A percentile compares a stretch with the other conserved stretches of the same genome.
These are phyloP conservation scores for Campoletis sonorensis DNA, from an alignment of 1,140 invertebrate genomes.

Conservation along the genomic window DNA sequence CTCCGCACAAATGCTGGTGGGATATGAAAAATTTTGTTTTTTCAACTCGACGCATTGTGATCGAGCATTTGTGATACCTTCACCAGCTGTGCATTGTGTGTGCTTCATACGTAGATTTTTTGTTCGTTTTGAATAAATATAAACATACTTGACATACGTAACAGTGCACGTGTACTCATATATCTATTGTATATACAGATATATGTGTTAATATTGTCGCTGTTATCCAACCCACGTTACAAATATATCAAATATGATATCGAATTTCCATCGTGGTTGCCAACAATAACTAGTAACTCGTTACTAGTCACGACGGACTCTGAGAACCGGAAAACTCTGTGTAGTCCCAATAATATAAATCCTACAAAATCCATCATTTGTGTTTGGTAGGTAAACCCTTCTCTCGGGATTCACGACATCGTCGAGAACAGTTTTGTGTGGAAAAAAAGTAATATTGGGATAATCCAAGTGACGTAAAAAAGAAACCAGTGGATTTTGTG, in stretches of 20 bases:
- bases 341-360: neutral
- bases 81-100: neutral
- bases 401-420: too few relatives aligned
- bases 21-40: neutral
- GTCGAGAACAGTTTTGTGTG: neutral
- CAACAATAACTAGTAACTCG: slow-evolving; percentile 5
- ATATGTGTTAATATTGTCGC: slow-evolving; percentile 1
- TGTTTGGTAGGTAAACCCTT: neutral
- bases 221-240: neutral
- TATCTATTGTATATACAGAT: neutral
- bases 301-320: slow-evolving; percentile 17
- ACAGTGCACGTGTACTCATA: neutral
- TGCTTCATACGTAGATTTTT: neutral
- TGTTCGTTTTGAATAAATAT: neutral
- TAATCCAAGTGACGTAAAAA: too few relatives aligned
- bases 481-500: too few relatives aligned
- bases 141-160: neutral
- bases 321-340: slow-evolving; percentile 21
- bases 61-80: neutral
- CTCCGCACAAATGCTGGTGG: neutral
- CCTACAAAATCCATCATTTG: neutral
- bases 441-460: neutral
- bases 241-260: slow-evolving; percentile 16
- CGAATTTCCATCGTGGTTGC: slow-evolving; percentile 22
- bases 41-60: neutral